phyloP scores from a whole-genome alignment of 64 coral and sea anemone genomes.

The Acropora yongei region DNA sequence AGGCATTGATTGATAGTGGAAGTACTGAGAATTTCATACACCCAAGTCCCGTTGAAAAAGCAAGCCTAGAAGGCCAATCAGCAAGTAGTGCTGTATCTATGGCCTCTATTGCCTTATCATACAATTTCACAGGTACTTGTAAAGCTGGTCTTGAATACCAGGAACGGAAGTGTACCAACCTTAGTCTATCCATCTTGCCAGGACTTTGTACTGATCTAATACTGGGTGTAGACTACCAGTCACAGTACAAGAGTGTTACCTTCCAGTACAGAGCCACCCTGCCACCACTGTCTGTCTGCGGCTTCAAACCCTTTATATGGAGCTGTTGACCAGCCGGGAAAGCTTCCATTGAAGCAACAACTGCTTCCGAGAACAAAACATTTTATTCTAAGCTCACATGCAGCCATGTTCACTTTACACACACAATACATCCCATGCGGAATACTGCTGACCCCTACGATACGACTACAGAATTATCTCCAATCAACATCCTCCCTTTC shows the following conservation, averaged over 20 bases:
- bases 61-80: slow-evolving; percentile 11
- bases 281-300: neutral
- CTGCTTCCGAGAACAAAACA: no score
- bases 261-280: neutral
- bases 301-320: neutral
- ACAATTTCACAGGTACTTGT: slow-evolving; percentile 11
- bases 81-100: slow-evolving; percentile 32
- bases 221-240: slow-evolving; percentile 60
- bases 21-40: slow-evolving; percentile 62
- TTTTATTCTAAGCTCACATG: no score
- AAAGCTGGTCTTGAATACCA: slow-evolving; percentile 35
- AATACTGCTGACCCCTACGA: no score
- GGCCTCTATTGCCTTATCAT: slow-evolving; percentile 3
- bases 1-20: slow-evolving; percentile 50
- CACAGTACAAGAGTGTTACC: slow-evolving; percentile 34
- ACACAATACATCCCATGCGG: no score
- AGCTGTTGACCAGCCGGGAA: neutral
- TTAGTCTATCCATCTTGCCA: slow-evolving; percentile 36
- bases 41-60: slow-evolving; percentile 27
- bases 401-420: no score
- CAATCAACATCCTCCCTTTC: no score
- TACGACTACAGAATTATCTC: no score
- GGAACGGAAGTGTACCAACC: neutral
- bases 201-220: slow-evolving; percentile 68
- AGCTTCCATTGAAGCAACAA: no score